Conservation (phyloP, 1,140 invertebrate genomes). For the Oryctes rhinoceros region DNA sequence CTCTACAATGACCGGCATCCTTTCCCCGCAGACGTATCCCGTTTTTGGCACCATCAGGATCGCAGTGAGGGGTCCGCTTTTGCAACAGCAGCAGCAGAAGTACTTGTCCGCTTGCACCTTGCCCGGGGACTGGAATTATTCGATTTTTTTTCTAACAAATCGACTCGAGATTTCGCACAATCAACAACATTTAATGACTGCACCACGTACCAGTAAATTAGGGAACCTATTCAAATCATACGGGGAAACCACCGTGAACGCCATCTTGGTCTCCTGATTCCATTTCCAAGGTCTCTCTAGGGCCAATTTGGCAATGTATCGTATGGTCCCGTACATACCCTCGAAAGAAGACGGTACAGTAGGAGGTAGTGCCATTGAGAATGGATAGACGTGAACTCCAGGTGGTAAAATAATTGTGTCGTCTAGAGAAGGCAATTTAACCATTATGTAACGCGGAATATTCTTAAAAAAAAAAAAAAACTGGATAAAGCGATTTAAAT, state of each 20-base stretch:
- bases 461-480: constrained; percentile 41
- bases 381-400: constrained; percentile 77
- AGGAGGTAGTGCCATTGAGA: constrained; percentile 72
- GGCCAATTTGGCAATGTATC: constrained; percentile 82
- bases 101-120: constrained; percentile 72
- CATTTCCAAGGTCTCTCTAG: constrained; percentile 88
- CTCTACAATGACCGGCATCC: constrained; percentile 71
- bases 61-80: constrained; percentile 69
- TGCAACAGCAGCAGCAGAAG: constrained; percentile 77
- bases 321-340: constrained; percentile 79
- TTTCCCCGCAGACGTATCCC: constrained; percentile 75
- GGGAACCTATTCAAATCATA: constrained; percentile 83
- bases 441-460: too few relatives aligned
- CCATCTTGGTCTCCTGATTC: constrained; percentile 84
- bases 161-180: neutral
- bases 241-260: constrained; percentile 85
- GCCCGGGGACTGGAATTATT: constrained; percentile 57
- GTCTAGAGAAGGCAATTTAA: constrained; percentile 62
- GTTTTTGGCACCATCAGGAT: constrained; percentile 69
- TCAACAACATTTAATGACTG: neutral
- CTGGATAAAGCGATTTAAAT: too few relatives aligned
- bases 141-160: too few relatives aligned
- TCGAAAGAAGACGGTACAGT: constrained; percentile 87
- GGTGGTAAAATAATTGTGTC: constrained; percentile 73
- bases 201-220: constrained; percentile 62